Evolutionary conservation across 2,888 invertebrate genomes (phyloP).

Genomic region (Drosophila kanekoi): DNA sequence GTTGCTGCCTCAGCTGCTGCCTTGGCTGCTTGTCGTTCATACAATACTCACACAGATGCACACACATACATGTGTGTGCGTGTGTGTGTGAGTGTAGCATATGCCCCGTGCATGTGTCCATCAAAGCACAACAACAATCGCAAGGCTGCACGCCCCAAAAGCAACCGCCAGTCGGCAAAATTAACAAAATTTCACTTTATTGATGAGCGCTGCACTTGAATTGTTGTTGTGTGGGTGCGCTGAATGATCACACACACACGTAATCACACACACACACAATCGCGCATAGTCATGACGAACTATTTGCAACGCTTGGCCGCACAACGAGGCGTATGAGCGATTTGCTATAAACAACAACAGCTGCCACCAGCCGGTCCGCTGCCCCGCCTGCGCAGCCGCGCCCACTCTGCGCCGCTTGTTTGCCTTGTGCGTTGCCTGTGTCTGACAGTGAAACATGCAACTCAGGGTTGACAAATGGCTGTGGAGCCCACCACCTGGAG

Average conservation of each 20-base stretch:
- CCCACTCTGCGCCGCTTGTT: constrained; percentile 23
- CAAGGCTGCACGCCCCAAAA: constrained; percentile 62
- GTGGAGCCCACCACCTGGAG: constrained; percentile 3
- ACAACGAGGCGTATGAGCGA: constrained; percentile 78
- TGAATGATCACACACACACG: constrained; percentile 41
- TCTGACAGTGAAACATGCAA: constrained; percentile 50
- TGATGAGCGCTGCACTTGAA: constrained; percentile 76
- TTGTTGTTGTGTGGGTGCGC: constrained; percentile 54
- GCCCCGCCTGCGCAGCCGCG: not conserved
- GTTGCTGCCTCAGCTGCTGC: constrained; percentile 69
- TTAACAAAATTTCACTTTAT: constrained; percentile 73
- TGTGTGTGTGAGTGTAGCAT: constrained; percentile 37
- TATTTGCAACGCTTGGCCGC: constrained; percentile 72
- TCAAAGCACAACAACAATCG: constrained; percentile 50
- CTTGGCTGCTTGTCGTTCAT: constrained; percentile 31
- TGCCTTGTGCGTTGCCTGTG: constrained; percentile 44
- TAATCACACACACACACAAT: constrained; percentile 8
- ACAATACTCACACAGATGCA: constrained; percentile 26
- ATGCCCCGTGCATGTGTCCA: constrained; percentile 57
- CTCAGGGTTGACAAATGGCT: constrained; percentile 43
- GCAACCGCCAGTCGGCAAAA: constrained; percentile 39
- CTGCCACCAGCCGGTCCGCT: constrained; percentile 18
- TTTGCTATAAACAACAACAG: constrained; percentile 71
- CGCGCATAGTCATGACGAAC: constrained; percentile 39
- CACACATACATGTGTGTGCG: not conserved